Evolutionary conservation across 2,113 vertebrate genomes (phyloP), one percentile per base, ranked within the genome.

Genomic region (Tichodroma muraria): DNA sequence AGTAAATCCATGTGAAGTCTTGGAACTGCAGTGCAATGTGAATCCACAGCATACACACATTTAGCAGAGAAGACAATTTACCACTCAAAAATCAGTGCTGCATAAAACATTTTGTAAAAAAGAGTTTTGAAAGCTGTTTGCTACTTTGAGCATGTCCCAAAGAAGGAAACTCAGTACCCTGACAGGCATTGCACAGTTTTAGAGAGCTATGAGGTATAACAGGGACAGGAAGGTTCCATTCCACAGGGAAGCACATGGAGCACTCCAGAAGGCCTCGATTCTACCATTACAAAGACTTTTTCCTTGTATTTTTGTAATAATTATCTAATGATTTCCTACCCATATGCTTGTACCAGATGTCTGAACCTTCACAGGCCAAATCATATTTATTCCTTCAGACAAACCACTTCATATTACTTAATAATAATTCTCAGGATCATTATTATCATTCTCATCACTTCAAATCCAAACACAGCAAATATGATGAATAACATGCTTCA

Each of bases 261-360:
- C 53, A 45, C 9, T 70, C 47, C 75, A 64, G 44, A 88, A 92
- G 66, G 27, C 61, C 77, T 72, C 1, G 0, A 30, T 64, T 82
- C 61, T 79, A 23, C 35, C 71, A 76, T 72, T 83, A 81, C 61
- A 91, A 91, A 79, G 11, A 75, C 21, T 33, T 85, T 91, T 90
- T 45, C 88, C 70, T 80, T 75, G 49, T 76, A 69, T 93, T 97
- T 95, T 85, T 71, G 61, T 92, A 85, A 93, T 82, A 87, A 89
- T 90, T 79, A 83, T 60, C 80, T 96, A 83, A 95, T 87, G 87
- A 94, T 96, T 92, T 79, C 82, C 90, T 89, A 66, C 77, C 87
- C 96, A 96, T 95, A 96, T 96, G 95, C 70, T 77, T 90, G 83
- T 72, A 91, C 77, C 96, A 97, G 95, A 90, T 96, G 94, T 94